Evolutionary conservation across 2,113 vertebrate species (phyloP).

Genomic region (Silurus glanis): DNA sequence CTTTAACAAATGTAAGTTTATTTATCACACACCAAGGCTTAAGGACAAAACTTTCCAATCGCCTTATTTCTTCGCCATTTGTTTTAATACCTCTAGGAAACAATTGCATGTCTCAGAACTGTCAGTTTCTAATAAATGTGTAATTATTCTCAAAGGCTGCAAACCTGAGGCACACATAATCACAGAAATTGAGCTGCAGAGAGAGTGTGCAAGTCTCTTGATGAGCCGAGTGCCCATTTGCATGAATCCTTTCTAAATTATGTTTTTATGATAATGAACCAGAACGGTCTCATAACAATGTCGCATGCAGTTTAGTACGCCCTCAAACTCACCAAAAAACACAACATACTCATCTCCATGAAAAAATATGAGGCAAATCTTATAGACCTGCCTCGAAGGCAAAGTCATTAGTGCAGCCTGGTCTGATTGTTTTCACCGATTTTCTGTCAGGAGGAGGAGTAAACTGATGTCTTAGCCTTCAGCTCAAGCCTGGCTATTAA

Average conservation of each 20-base stretch:
- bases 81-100: constrained; percentile 40
- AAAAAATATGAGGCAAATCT: constrained; percentile 40
- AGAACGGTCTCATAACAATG: constrained; percentile 45
- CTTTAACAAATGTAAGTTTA: constrained; percentile 8
- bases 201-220: constrained; percentile 36
- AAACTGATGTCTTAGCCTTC: constrained; percentile 54
- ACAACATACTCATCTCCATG: constrained; percentile 26
- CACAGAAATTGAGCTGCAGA: constrained; percentile 43
- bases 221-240: constrained; percentile 40
- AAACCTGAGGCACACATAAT: constrained; percentile 51
- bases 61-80: constrained; percentile 29
- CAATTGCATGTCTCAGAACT: constrained; percentile 34
- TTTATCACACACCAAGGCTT: constrained; percentile 2
- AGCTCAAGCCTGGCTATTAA: constrained; percentile 53
- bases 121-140: constrained; percentile 48
- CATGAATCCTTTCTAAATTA: constrained; percentile 45
- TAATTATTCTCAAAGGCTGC: constrained; percentile 49
- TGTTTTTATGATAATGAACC: constrained; percentile 54
- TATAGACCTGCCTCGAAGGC: constrained; percentile 53
- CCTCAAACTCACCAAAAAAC: constrained; percentile 34
- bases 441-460: constrained; percentile 57
- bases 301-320: constrained; percentile 31
- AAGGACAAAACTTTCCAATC: constrained; percentile 8
- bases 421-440: constrained; percentile 58
- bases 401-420: constrained; percentile 53